Evolutionary conservation across 2,888 invertebrate species (phyloP).

Genomic region (Drosophila basisetae): DNA sequence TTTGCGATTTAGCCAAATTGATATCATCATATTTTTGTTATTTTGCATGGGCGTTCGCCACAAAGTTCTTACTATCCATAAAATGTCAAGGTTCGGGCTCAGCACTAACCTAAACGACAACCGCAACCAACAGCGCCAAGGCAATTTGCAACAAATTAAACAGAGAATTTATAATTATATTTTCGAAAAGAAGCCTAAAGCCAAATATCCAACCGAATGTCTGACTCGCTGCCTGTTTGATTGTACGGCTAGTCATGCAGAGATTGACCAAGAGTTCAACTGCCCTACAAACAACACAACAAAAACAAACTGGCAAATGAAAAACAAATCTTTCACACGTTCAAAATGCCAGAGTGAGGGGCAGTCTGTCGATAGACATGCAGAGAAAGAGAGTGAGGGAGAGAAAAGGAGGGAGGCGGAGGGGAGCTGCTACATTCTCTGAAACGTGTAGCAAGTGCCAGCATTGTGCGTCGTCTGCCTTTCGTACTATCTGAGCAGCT

Average conservation of each 20-base stretch:
- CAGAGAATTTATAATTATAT: slow-evolving; percentile 53
- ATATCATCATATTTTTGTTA: slow-evolving; percentile 41
- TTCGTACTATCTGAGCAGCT: slow-evolving; percentile 42
- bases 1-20: slow-evolving; percentile 41
- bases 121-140: slow-evolving; percentile 10
- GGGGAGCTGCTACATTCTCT: slow-evolving; percentile 18
- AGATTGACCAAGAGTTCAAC: slow-evolving; percentile 59
- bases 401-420: background rate
- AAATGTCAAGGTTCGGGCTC: slow-evolving; percentile 66
- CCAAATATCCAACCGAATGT: slow-evolving; percentile 44
- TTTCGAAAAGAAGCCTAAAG: slow-evolving; percentile 48
- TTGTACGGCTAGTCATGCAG: slow-evolving; percentile 60
- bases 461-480: slow-evolving; percentile 61
- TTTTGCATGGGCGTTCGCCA: slow-evolving; percentile 51
- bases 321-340: slow-evolving; percentile 78
- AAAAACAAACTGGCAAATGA: slow-evolving; percentile 45
- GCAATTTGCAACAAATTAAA: slow-evolving; percentile 44
- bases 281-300: slow-evolving; percentile 41
- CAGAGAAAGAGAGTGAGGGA: background rate
- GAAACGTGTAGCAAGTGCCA: slow-evolving; percentile 54
- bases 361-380: slow-evolving; percentile 14
- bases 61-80: slow-evolving; percentile 25
- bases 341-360: slow-evolving; percentile 35
- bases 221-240: slow-evolving; percentile 33
- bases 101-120: slow-evolving; percentile 5